These are phyloP conservation scores for Chloebia gouldiae DNA, from an alignment of 2,113 vertebrate species.

Conservation along the genomic window DNA sequence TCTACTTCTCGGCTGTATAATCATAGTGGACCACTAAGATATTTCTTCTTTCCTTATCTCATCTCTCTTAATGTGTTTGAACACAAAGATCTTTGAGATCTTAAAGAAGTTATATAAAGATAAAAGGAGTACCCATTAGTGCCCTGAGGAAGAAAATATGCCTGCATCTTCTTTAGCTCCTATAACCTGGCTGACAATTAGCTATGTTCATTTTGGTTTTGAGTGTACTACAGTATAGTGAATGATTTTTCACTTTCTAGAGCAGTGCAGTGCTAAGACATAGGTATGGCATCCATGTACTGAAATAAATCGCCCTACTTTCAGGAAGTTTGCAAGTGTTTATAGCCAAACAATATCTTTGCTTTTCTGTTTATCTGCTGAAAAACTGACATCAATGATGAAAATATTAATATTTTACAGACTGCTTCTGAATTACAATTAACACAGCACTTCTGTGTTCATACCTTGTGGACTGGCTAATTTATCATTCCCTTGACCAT, in stretches of 20 bases:
- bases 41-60: neutral
- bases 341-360: neutral
- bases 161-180: neutral
- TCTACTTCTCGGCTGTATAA: neutral
- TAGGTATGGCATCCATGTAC: neutral
- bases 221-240: neutral
- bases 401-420: neutral
- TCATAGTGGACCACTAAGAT: neutral
- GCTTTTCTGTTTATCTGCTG: neutral
- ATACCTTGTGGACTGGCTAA: neutral
- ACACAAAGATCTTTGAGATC: neutral
- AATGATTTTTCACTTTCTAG: neutral
- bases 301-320: neutral
- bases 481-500: neutral
- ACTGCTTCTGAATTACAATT: neutral
- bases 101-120: neutral
- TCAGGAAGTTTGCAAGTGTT: neutral
- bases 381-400: neutral
- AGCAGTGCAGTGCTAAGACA: neutral
- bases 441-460: neutral
- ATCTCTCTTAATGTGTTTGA: neutral
- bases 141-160: neutral
- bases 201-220: neutral
- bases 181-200: neutral
- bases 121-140: neutral